Percentiles rank a stretch among this genome's conserved stretches.
Evolutionary conservation across 2,888 invertebrate species (phyloP).

Genomic region (Stegana nigrithorax): DNA sequence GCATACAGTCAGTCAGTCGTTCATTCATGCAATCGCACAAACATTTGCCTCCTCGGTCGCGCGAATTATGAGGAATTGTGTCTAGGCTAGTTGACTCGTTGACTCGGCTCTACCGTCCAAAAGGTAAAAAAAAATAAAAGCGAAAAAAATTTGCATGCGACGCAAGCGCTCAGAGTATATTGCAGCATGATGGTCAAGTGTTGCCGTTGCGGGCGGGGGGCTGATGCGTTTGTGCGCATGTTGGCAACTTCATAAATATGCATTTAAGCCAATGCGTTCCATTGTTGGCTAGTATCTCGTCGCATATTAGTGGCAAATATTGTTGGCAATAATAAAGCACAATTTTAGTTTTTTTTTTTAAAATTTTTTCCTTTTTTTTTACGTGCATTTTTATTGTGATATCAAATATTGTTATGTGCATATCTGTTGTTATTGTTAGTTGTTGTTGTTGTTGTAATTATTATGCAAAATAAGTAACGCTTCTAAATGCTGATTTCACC

Average conservation of each 20-base stretch:
- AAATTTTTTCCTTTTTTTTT: constrained; percentile 14
- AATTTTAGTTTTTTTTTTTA: not conserved
- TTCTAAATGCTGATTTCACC: constrained; percentile 24
- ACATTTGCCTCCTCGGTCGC: not conserved
- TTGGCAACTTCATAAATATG: constrained; percentile 49
- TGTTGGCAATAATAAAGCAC: constrained; percentile 39
- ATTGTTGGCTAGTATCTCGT: constrained; percentile 20
- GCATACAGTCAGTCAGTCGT: constrained; percentile 14
- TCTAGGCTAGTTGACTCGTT: constrained; percentile 52
- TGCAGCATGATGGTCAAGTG: constrained; percentile 1
- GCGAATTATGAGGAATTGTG: constrained; percentile 55
- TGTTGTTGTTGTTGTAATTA: constrained; percentile 35
- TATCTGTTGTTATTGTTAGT: constrained; percentile 6
- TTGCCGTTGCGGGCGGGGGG: not conserved
- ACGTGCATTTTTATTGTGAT: constrained; percentile 32
- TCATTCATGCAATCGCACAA: constrained; percentile 39
- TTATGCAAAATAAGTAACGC: constrained; percentile 48
- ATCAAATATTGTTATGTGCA: constrained; percentile 29
- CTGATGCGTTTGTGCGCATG: not conserved
- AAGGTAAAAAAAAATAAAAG: constrained; percentile 41
- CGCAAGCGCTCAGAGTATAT: too few relatives aligned
- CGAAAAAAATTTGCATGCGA: constrained; percentile 30
- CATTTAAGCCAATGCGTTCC: constrained; percentile 30
- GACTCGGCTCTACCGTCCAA: too few relatives aligned
- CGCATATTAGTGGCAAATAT: constrained; percentile 52